phyloP scores from a whole-genome alignment of 2,113 vertebrate genomes.

The Grallaria varia region DNA sequence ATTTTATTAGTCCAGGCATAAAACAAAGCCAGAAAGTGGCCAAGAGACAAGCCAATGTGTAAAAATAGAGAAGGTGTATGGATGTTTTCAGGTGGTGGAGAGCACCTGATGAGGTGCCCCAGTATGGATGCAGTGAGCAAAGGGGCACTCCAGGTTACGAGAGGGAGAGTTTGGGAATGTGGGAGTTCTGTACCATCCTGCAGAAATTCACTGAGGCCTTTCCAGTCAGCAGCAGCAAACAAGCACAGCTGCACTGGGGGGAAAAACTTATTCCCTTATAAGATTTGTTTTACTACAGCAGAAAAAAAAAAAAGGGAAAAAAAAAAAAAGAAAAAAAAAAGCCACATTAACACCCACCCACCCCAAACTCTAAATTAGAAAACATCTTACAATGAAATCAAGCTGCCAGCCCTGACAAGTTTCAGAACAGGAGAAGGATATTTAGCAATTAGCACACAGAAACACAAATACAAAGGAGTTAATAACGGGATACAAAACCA shows the following conservation, averaged over 20 bases:
- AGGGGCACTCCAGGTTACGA: neutral
- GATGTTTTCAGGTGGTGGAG: neutral
- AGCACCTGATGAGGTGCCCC: neutral
- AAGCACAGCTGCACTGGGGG: neutral
- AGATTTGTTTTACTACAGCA: neutral
- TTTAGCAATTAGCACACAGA: neutral
- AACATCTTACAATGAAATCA: neutral
- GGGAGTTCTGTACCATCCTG: too few species aligned
- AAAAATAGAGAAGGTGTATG: neutral
- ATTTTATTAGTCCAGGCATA: neutral
- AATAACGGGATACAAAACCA: neutral
- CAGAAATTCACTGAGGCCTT: neutral
- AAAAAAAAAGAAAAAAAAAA: neutral
- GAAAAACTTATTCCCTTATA: neutral
- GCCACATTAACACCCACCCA: neutral
- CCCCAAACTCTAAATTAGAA: neutral
- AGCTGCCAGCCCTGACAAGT: neutral
- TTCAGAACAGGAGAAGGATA: neutral
- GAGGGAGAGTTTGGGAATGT: neutral
- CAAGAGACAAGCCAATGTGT: neutral
- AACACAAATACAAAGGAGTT: neutral
- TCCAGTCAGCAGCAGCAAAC: neutral
- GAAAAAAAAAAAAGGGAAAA: neutral
- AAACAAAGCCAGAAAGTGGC: neutral
- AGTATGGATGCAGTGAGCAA: neutral